Evolutionary conservation across 2,113 vertebrate species (phyloP).

Genomic region (Piaya cayana): DNA sequence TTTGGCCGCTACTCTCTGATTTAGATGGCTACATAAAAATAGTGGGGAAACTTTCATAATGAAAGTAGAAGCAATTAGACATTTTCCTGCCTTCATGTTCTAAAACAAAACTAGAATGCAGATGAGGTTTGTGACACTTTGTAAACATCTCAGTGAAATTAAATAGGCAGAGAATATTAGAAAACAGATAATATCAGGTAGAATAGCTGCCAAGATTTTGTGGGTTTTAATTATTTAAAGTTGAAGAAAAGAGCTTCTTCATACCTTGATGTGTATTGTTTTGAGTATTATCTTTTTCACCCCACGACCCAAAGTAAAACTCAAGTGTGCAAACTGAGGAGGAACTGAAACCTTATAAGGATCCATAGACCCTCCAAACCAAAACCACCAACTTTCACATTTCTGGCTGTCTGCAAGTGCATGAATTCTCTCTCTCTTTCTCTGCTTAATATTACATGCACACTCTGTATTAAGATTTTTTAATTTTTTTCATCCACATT

Average conservation of each 20-base stretch:
- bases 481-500: background rate
- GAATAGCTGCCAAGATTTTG: background rate
- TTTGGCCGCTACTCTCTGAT: background rate
- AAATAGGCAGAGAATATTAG: background rate
- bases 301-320: background rate
- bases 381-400: slow-evolving; percentile 50
- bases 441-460: background rate
- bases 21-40: background rate
- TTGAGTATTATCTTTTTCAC: background rate
- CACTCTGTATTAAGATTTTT: background rate
- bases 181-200: background rate
- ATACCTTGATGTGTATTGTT: background rate
- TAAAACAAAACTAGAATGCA: background rate
- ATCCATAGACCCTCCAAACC: background rate
- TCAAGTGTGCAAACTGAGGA: background rate
- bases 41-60: background rate
- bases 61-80: slow-evolving; percentile 35
- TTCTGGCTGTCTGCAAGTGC: background rate
- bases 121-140: background rate
- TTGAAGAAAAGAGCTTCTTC: background rate
- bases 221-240: background rate
- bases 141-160: background rate
- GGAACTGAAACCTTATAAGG: slow-evolving; percentile 35
- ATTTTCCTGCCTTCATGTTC: background rate
- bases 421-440: background rate